Evolutionary conservation across 2,113 vertebrate genomes (phyloP).

Genomic region (Peromyscus polionotus): DNA sequence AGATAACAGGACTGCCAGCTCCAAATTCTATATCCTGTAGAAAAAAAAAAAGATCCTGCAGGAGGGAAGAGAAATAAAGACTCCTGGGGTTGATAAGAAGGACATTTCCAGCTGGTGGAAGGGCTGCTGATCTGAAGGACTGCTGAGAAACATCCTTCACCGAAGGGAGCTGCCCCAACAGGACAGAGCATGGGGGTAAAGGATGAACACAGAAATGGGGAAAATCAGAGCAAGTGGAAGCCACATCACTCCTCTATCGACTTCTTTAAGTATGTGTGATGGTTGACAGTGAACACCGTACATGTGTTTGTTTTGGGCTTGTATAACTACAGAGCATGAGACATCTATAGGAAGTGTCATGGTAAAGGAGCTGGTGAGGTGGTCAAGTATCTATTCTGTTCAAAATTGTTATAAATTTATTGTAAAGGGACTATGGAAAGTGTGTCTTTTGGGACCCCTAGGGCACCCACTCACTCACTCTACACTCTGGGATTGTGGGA

Average conservation of each 20-base stretch:
- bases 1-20: neutral
- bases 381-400: neutral
- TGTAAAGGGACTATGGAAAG: neutral
- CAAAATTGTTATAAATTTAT: neutral
- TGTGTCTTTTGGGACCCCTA: neutral
- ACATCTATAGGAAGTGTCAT: neutral
- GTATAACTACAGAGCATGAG: neutral
- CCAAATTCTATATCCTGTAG: neutral
- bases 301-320: neutral
- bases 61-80: neutral
- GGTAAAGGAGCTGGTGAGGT: neutral
- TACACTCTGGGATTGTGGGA: neutral
- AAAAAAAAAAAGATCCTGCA: neutral
- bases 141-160: neutral
- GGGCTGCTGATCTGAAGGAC: too few relatives aligned
- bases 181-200: neutral
- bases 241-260: neutral
- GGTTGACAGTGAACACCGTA: neutral
- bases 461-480: neutral
- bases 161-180: neutral
- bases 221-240: neutral
- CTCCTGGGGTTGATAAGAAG: neutral
- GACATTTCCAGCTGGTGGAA: neutral
- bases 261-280: slow-evolving; percentile 7
- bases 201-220: neutral